Base-by-base conservation (phyloP, 2,113 vertebrate species). In the Leptosomus discolor region DNA sequence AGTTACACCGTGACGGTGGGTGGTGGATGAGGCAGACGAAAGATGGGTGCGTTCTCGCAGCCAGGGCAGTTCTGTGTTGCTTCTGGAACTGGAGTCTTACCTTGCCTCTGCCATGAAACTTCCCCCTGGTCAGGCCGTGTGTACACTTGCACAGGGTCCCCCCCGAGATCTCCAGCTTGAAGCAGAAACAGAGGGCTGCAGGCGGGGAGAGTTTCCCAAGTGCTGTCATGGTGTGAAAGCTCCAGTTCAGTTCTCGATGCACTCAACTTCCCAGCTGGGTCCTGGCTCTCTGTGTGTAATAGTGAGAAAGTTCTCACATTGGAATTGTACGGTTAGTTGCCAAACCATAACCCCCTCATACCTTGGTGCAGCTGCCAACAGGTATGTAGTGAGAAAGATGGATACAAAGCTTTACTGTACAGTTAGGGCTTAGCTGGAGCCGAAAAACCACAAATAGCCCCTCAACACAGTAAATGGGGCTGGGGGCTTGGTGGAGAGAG, bases 251-350 rank as follows among this genome's bases (percentile, higher is more conserved):
- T 46, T 75, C 57, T 23, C 15, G 37, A 10, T 8, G 3, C 8
- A 1, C 24, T 41, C 46, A 30, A 5, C 11, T 50, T 79, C 57
- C 17, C 75, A 36, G 46, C 29, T 41, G 39, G 17, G 81, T 63
- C 32, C 39, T n/a, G 17, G 21, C 37, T 77, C 27, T 61, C 34
- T 22, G 1, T 0, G 0, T 14, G 6, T 26, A 36, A 58, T 6
- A 29, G 26, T 4, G 15, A 70, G 32, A 60, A n/a, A 14, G 58
- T 15, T 48, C 53, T 58, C n/a, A n/a, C n/a, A n/a, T n/a, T n/a
- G n/a, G n/a, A n/a, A n/a, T n/a, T n/a, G n/a, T n/a, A n/a, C n/a
- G n/a, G 8, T 26, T 32, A 24, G 8, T 26, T 48, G 45, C 48
- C 89, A 30, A 27, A 57, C 56, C 11, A 64, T 74, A 85, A 57